Evolutionary conservation across 1,140 invertebrate species (phyloP), one percentile per base, ranked within the genome.

Genomic region (Drosophila sp.): DNA sequence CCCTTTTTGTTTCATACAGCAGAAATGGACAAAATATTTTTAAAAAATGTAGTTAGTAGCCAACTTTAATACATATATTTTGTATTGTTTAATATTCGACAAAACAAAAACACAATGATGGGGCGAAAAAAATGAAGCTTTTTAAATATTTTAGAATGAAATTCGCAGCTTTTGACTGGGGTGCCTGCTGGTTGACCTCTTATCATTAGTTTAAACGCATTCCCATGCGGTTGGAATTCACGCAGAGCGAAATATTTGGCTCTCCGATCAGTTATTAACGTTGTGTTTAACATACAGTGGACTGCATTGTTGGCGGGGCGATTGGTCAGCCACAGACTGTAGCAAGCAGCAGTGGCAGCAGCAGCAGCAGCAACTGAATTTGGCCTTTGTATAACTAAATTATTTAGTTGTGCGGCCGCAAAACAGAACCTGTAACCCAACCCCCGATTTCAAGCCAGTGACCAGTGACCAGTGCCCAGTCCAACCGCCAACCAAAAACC

Each of bases 321-420:
- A 68, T 63, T 87, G 82, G 82, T 87, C 69, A 86, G 72, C 82
- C 82, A 30, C 79, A 87, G 67, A 77, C 58, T 69, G 75, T 50
- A 77, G 68, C 1, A 66, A 77, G 68, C 1, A 66, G 73, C 17
- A 17, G 17, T 17, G 17, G 17, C 17, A 17, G 17, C 17, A 17
- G 17, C 17, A 17, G 17, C 17, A 17, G 17, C 17, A 17, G 17
- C 17, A 17, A 17, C 72, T 38, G 10, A 38, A 76, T 76, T 66
- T 70, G 75, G 72, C 70, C 70, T 66, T 66, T 70, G 70, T 76
- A 78, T 75, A 86, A 87, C 83, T 86, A 86, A 86, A 86, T 86
- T 83, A 86, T 86, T 86, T 86, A 87, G 83, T 83, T 76, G 50
- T 86, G 83, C 66, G 83, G 78, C 74, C 73, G 72, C 65, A 62